phyloP scores from a whole-genome alignment of 2,888 invertebrate species.

The Nudaria mundana region DNA sequence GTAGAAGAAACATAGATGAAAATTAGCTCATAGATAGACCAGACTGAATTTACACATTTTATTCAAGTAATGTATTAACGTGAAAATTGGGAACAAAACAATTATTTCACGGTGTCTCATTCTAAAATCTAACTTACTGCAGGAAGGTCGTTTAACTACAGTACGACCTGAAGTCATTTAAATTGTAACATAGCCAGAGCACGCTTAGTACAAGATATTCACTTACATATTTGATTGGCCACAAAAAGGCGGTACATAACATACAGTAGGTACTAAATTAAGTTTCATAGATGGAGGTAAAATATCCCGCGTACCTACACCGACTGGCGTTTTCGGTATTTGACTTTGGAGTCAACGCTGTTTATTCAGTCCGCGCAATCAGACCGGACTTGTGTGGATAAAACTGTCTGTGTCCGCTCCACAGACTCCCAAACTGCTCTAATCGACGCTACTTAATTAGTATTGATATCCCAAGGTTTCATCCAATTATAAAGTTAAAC shows the following conservation, averaged over 20 bases:
- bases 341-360: constrained; percentile 51
- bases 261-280: constrained; percentile 22
- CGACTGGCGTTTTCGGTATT: constrained; percentile 29
- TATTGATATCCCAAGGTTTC: no score
- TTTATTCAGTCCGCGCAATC: constrained; percentile 61
- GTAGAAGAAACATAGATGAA: no score
- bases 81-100: no score
- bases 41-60: no score
- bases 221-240: constrained; percentile 25
- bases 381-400: constrained; percentile 35
- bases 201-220: constrained; percentile 2
- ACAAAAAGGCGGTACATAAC: constrained; percentile 20
- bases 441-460: neutral
- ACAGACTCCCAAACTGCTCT: constrained; percentile 11
- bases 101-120: no score
- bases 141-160: no score
- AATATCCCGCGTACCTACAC: constrained; percentile 24
- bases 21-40: no score
- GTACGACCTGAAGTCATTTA: no score
- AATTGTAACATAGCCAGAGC: neutral
- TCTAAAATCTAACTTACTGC: no score
- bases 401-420: constrained; percentile 25
- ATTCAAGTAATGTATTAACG: no score
- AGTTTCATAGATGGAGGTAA: constrained; percentile 34
- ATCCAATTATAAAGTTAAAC: no score